Percentiles rank a stretch among this genome's conserved stretches.
Evolutionary conservation across 2,113 vertebrate genomes (phyloP).

Genomic region (Gnathonemus echidnorhynchus): DNA sequence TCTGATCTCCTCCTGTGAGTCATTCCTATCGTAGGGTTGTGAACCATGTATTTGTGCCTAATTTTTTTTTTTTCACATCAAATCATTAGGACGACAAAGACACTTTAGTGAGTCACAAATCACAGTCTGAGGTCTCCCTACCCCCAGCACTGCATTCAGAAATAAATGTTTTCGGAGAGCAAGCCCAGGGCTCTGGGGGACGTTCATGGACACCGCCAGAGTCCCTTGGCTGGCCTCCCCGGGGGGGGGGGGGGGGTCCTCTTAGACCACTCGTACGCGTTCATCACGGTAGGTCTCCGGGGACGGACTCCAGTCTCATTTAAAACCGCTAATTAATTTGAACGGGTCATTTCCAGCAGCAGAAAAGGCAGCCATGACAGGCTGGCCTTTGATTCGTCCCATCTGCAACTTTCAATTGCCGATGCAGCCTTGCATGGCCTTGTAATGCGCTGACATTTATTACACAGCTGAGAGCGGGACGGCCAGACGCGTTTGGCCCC

Average conservation of each 20-base stretch:
- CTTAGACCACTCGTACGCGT: conserved; percentile 35
- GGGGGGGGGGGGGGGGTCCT: conserved; percentile 11
- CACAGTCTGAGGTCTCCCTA: not conserved
- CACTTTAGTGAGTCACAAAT: not conserved
- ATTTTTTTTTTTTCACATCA: not conserved
- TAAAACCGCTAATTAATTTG: conserved; percentile 78
- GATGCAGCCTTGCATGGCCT: conserved; percentile 77
- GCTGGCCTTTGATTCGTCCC: conserved; percentile 68
- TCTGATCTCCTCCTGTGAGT: not conserved
- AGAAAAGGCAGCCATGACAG: conserved; percentile 73
- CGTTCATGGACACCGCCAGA: conserved; percentile 47
- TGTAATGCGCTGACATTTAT: conserved; percentile 51
- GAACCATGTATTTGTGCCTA: not conserved
- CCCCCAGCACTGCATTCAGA: not conserved
- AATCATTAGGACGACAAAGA: not conserved
- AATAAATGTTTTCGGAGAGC: not conserved
- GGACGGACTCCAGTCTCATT: conserved; percentile 72
- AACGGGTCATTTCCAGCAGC: conserved; percentile 67
- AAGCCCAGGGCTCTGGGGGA: conserved; percentile 33
- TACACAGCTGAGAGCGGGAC: conserved; percentile 15
- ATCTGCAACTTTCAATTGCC: conserved; percentile 81
- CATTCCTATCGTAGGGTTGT: not conserved
- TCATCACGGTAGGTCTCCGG: conserved; percentile 43
- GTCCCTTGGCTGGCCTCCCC: conserved; percentile 56
- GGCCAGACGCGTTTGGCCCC: not conserved